Conservation (phyloP, 1,140 invertebrate genomes). For the Phortica variegata region DNA sequence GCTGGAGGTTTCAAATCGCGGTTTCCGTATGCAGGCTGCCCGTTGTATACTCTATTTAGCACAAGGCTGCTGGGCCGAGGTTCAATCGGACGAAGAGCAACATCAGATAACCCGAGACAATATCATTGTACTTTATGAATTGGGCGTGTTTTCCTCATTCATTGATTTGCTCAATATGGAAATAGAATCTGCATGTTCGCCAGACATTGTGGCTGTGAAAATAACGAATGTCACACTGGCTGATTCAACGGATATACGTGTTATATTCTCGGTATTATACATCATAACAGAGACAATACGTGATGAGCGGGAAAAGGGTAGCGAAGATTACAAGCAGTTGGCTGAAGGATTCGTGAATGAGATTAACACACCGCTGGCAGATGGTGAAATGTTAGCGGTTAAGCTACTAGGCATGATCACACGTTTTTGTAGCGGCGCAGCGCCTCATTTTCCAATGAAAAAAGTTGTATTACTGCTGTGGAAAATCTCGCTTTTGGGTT, state of each 20-base stretch:
- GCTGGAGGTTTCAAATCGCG: constrained; percentile 81
- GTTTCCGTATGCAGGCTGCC: constrained; percentile 79
- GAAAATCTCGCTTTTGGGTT: constrained; percentile 88
- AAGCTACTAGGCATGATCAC: constrained; percentile 93
- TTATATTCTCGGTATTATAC: constrained; percentile 91
- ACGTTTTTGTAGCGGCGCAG: constrained; percentile 88
- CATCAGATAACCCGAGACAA: constrained; percentile 78
- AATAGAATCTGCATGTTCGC: constrained; percentile 77
- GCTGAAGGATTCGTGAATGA: constrained; percentile 79
- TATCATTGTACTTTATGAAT: constrained; percentile 83
- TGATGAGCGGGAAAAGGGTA: constrained; percentile 64
- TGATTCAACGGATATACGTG: constrained; percentile 88
- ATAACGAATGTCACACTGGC: constrained; percentile 80
- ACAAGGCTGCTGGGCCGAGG: constrained; percentile 93
- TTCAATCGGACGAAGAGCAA: constrained; percentile 87
- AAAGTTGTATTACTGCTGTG: constrained; percentile 94
- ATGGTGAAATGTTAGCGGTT: constrained; percentile 85
- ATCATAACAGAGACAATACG: constrained; percentile 91
- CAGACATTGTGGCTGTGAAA: constrained; percentile 79
- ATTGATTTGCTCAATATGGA: constrained; percentile 92
- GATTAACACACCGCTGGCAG: constrained; percentile 70
- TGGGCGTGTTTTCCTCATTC: constrained; percentile 85
- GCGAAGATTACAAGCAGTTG: constrained; percentile 70
- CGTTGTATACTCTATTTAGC: constrained; percentile 88
- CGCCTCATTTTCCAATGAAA: constrained; percentile 96